phyloP scores from a whole-genome alignment of 1,140 invertebrate genomes.

The Coelopa frigida region DNA sequence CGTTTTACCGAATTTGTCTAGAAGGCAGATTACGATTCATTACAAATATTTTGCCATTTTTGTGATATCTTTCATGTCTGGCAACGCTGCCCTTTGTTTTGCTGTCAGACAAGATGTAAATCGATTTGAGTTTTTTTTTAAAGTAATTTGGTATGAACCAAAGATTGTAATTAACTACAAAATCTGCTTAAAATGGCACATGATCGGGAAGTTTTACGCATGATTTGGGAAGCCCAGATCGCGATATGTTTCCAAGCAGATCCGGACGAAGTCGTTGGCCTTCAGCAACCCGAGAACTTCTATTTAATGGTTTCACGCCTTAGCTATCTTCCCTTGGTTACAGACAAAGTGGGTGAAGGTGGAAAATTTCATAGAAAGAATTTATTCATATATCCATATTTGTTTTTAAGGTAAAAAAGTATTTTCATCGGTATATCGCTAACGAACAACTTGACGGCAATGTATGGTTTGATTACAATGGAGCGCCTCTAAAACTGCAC shows the following conservation, averaged over 20 bases:
- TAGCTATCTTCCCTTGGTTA: constrained; percentile 92
- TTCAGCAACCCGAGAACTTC: constrained; percentile 84
- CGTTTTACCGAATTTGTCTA: too few species aligned
- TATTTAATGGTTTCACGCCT: constrained; percentile 92
- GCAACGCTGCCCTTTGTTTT: too few species aligned
- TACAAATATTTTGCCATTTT: too few species aligned
- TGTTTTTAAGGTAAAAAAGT: constrained; percentile 69
- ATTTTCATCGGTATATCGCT: constrained; percentile 77
- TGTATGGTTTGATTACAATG: constrained; percentile 94
- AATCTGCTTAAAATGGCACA: too few species aligned
- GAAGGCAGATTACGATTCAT: too few species aligned
- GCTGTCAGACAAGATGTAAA: too few species aligned
- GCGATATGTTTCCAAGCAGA: constrained; percentile 85
- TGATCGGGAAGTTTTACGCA: constrained; percentile 84
- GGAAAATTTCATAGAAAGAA: background rate
- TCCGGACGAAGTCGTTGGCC: constrained; percentile 77
- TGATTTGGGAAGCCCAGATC: constrained; percentile 93
- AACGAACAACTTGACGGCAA: constrained; percentile 77
- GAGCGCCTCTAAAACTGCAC: constrained; percentile 89
- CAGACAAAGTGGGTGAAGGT: constrained; percentile 71
- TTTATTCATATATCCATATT: constrained; percentile 6
- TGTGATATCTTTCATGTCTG: too few species aligned
- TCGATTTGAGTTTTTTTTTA: too few species aligned
- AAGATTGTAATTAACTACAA: too few species aligned
- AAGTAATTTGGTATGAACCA: too few species aligned